Base-by-base conservation (phyloP, 2,797 vertebrate species). In the Hippoglossus hippoglossus region DNA sequence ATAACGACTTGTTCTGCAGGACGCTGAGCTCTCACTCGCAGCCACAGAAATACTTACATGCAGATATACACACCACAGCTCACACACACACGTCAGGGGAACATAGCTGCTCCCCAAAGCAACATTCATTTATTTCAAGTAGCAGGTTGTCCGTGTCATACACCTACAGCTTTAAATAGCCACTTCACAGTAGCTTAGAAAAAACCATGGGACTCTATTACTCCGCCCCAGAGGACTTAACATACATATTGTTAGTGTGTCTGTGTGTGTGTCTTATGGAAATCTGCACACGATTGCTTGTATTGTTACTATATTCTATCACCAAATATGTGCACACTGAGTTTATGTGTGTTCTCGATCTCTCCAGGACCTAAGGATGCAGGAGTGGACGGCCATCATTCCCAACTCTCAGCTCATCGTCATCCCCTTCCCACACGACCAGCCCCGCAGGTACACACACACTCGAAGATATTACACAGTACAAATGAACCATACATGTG, bases 361-460 rank as follows among this genome's bases (percentile, higher is more conserved):
- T 79, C 75, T 51, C 39, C 86, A 98, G 98, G 90, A 94, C 6
- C 8, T 94, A 64, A 94, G 96, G 83, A 96, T 89, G 71, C 95
- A 98, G 80, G 98, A 99, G 79, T 99, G 97, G 98, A 98, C 96
- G 0, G 97, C 98, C 76, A 98, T 99, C 88, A 99, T 99, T 84
- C 97, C 98, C 56, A 99, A 99, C 90, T 99, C 98, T 26, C 98
- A 99, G 91, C 96, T 99, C 11, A 98, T 99, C 22, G 97, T 99
- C 84, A 98, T 99, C 82, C 98, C 98, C 0, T 97, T 93, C 87
- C 97, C 97, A 34, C 97, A 96, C 51, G 69, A 95, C 21, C 89
- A 95, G 44, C 97, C 97, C 50, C 94, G 92, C 93, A 98, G 96
- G 98, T 99, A 96, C 49, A 36, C 63, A 25, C 66, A 28, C 52